Percentiles rank a stretch among this genome's conserved stretches.
These are phyloP conservation scores for Nannoperca australis DNA, from an alignment of 2,797 vertebrate genomes.

Conservation along the genomic window DNA sequence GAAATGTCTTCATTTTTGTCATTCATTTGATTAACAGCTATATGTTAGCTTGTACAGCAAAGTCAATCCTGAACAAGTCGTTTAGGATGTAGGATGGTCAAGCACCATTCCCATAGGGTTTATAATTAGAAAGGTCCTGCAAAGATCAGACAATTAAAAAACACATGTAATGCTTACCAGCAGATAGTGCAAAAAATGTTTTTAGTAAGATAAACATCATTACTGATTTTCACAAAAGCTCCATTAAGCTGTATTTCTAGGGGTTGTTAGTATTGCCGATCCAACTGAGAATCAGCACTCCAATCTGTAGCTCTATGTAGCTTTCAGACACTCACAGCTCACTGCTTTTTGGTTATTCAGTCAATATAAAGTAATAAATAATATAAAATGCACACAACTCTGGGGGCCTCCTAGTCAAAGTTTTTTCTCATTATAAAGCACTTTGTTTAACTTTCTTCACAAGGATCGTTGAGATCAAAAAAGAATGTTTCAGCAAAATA, in stretches of 20 bases:
- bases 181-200: slow-evolving; percentile 19
- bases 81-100: not conserved
- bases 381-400: not conserved
- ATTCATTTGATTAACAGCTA: not conserved
- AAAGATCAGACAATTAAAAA: not conserved
- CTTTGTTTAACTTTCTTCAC: not conserved
- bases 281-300: not conserved
- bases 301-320: not conserved
- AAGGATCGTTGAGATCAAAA: not conserved
- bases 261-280: not conserved
- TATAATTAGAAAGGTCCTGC: not conserved
- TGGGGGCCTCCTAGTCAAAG: not conserved
- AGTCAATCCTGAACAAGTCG: not conserved
- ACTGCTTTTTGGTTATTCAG: slow-evolving; percentile 1
- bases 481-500: not conserved
- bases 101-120: not conserved
- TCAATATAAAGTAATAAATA: not conserved
- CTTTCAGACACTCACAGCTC: not conserved
- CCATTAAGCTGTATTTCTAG: not conserved
- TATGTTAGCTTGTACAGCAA: not conserved
- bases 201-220: slow-evolving; percentile 4
- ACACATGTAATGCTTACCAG: not conserved
- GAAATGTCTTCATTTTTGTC: not conserved
- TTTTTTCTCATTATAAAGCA: not conserved
- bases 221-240: not conserved